Evolutionary conservation across 1,140 invertebrate species (phyloP).

Genomic region (Sipha flava): DNA sequence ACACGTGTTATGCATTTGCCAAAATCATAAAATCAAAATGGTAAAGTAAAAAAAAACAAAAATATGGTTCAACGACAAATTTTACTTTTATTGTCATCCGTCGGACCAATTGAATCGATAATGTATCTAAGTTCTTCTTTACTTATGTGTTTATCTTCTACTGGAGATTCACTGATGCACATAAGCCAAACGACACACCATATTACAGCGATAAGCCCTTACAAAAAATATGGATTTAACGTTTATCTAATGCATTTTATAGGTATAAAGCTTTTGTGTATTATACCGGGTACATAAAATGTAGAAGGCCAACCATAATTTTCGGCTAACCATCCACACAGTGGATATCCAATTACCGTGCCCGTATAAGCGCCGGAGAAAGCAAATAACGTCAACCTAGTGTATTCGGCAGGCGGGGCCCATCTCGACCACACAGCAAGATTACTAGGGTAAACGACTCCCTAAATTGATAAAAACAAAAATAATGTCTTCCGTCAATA

Average conservation of each 20-base stretch:
- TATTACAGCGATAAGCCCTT: constrained; percentile 56
- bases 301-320: constrained; percentile 74
- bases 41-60: no score
- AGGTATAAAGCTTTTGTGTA: no score
- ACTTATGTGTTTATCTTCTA: constrained; percentile 59
- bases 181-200: constrained; percentile 64
- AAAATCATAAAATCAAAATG: no score
- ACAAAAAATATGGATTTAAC: no score
- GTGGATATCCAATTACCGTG: constrained; percentile 68
- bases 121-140: constrained; percentile 68
- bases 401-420: constrained; percentile 75
- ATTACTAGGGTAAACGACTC: constrained; percentile 82
- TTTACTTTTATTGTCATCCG: background rate
- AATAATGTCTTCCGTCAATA: no score
- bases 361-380: constrained; percentile 77
- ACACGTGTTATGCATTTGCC: no score
- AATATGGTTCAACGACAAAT: background rate
- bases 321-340: constrained; percentile 62
- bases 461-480: constrained; percentile 49
- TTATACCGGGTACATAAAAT: constrained; percentile 75
- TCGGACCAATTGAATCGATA: constrained; percentile 45
- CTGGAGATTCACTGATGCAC: constrained; percentile 65
- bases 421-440: constrained; percentile 82
- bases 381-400: constrained; percentile 63
- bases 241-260: no score